These are phyloP conservation scores for Microchrysa polita DNA, from an alignment of 2,888 invertebrate genomes.

Conservation along the genomic window DNA sequence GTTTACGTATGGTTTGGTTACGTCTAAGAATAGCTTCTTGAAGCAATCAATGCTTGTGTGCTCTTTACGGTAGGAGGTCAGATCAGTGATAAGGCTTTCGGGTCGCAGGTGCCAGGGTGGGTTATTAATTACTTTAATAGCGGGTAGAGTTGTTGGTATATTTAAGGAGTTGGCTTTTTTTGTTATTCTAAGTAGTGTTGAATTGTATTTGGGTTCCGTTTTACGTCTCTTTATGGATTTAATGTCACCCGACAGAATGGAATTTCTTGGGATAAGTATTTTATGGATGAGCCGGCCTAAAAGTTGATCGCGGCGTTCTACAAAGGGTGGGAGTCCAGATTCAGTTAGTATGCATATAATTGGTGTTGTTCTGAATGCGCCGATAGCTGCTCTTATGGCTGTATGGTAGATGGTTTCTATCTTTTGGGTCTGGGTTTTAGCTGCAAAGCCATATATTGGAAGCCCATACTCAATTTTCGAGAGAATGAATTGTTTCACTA, in stretches of 20 bases:
- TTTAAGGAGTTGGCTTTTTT: neutral
- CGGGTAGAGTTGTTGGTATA: too few species aligned
- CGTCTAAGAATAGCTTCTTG: neutral
- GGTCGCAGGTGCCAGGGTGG: neutral
- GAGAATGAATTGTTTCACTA: neutral
- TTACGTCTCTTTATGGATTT: neutral
- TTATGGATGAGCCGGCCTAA: too few species aligned
- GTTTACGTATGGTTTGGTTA: too few species aligned
- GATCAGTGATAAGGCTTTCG: too few species aligned
- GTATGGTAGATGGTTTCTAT: neutral
- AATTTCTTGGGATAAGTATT: too few species aligned
- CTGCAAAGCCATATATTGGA: too few species aligned
- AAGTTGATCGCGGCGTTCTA: neutral
- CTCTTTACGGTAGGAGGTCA: neutral
- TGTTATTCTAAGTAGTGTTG: neutral
- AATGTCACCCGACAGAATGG: neutral
- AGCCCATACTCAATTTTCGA: neutral
- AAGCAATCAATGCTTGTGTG: neutral
- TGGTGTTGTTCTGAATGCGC: neutral
- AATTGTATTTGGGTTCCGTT: too few species aligned
- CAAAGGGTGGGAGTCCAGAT: neutral
- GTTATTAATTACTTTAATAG: neutral
- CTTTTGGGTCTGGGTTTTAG: too few species aligned
- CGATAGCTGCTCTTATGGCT: too few species aligned
- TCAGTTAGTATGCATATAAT: neutral